A percentile compares a stretch with the other conserved stretches of the same genome.
These are phyloP conservation scores for Anguilla anguilla DNA, from an alignment of 2,797 vertebrate genomes.

Conservation along the genomic window DNA sequence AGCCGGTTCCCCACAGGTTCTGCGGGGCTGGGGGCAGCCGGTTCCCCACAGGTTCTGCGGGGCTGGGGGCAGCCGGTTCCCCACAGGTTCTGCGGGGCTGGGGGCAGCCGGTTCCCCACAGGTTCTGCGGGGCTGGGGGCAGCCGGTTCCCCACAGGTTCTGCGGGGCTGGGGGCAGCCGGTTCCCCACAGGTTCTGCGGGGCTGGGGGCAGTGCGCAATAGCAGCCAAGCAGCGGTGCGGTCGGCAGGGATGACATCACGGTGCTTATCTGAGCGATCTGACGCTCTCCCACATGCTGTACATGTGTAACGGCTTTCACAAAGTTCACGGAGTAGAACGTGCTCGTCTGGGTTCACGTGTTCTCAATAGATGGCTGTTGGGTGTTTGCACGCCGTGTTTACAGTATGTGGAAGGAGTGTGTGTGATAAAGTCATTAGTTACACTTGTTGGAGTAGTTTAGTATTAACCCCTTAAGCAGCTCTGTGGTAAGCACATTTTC, in stretches of 20 bases:
- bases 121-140: too few species aligned
- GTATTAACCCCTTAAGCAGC: not conserved
- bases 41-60: conserved; percentile 10
- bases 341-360: too few species aligned
- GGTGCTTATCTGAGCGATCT: conserved; percentile 26
- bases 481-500: not conserved
- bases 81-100: too few species aligned
- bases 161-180: too few species aligned
- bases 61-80: too few species aligned
- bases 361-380: not conserved
- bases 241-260: conserved; percentile 25
- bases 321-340: not conserved
- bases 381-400: not conserved
- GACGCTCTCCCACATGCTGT: not conserved
- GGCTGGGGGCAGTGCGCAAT: not conserved
- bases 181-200: too few species aligned
- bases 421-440: not conserved
- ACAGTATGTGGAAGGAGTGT: not conserved
- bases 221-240: conserved; percentile 21
- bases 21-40: not conserved
- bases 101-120: too few species aligned
- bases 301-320: not conserved
- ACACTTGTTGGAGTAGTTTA: not conserved
- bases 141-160: too few species aligned
- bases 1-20: too few species aligned